Percentiles rank a stretch among this genome's conserved stretches.
These are phyloP conservation scores for Drymodes brunneopygia DNA, from an alignment of 2,113 vertebrate genomes.

Conservation along the genomic window DNA sequence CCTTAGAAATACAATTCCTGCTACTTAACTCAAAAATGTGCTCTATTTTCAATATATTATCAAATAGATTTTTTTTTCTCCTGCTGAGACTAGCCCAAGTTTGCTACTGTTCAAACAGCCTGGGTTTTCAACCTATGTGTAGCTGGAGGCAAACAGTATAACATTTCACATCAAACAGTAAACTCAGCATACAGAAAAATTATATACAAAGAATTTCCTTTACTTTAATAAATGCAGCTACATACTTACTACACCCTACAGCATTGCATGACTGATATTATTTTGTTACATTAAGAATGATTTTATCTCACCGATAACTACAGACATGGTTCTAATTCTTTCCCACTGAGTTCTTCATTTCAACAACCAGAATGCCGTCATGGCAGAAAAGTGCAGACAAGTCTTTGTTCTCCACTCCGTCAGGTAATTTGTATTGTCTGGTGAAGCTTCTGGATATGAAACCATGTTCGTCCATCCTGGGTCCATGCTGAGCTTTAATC, in stretches of 20 bases:
- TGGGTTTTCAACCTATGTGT: neutral
- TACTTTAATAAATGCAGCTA: neutral
- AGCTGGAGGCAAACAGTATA: neutral
- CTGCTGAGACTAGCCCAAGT: neutral
- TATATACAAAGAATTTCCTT: neutral
- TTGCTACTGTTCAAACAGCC: neutral
- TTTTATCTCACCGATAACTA: neutral
- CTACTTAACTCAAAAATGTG: neutral
- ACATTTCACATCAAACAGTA: conserved; percentile 19
- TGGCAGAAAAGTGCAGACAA: conserved; percentile 78
- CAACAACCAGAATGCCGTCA: conserved; percentile 82
- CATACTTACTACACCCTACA: neutral
- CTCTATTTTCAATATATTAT: neutral
- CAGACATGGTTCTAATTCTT: neutral
- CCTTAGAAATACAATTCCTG: neutral
- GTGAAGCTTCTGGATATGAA: conserved; percentile 80
- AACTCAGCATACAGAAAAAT: neutral
- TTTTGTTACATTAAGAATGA: neutral
- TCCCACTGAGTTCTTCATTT: conserved; percentile 62
- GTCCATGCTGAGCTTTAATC: conserved; percentile 76
- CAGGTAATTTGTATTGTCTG: conserved; percentile 77
- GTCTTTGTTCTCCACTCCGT: conserved; percentile 69
- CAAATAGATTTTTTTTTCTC: neutral
- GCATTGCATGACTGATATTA: neutral
- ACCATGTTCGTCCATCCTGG: conserved; percentile 82